Evolutionary conservation across 2,113 vertebrate genomes (phyloP), one percentile per base, ranked within the genome.

Genomic region (Tiliqua scincoides): DNA sequence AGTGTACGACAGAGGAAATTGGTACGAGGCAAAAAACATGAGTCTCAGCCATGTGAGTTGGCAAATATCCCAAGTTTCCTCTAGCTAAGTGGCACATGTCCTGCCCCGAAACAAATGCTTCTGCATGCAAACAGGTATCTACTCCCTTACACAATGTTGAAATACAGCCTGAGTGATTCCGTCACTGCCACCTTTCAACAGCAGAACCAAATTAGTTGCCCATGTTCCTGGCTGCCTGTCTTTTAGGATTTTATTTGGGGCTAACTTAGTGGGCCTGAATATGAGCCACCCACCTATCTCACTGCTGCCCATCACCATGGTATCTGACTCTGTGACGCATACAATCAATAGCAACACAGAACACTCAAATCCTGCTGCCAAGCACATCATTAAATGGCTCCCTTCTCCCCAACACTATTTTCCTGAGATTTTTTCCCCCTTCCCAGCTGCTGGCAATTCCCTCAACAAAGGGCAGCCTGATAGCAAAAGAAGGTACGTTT

Each of bases 331-430:
- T 0, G 32, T 86, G 85, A 86, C 85, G 85, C 78, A 86, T 81
- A 81, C 80, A 86, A 86, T 86, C 85, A 86, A 86, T 86, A 81
- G 78, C 85, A 81, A 86, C 78, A 86, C 78, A 80, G 71, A 86
- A 86, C 78, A 73, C 70, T 86, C 78, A 10, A 74, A 86, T 54
- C 59, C 78, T 65, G 68, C 40, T 86, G 78, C 85, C 85, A 86
- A 81, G 78, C 37, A 54, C 59, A 80, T 37, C 59, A 73, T 79
- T 72, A 63, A 86, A 81, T 86, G 85, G 78, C 85, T 86, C 59
- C 35, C 82, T 78, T 61, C 74, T 37, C 57, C n/a, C 82, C 54
- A 48, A 35, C 59, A 65, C 71, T 78, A 77, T 71, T 70, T 61
- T 62, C 52, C 61, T 70, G 30, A 17, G 8, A 79, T 73, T 30